Evolutionary conservation across 2,888 invertebrate species (phyloP).

Genomic region (Lasioglossum morio): DNA sequence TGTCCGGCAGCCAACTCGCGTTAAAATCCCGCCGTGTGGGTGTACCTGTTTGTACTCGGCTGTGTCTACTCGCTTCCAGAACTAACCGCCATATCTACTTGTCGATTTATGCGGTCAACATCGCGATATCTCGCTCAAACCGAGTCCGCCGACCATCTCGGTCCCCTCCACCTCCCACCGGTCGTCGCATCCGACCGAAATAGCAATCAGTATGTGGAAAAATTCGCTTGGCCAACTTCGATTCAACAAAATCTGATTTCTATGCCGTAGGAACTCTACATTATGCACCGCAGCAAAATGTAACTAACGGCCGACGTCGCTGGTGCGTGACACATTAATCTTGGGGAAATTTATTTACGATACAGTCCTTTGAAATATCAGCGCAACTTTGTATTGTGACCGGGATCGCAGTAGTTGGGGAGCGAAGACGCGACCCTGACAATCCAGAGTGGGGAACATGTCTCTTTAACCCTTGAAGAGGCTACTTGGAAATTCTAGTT

Average conservation of each 20-base stretch:
- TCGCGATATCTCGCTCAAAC: slow-evolving; percentile 73
- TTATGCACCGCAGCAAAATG: slow-evolving; percentile 10
- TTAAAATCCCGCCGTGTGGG: slow-evolving; percentile 55
- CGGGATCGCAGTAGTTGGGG: neutral
- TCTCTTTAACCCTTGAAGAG: neutral
- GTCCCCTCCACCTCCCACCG: slow-evolving; percentile 4
- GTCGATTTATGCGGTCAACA: slow-evolving; percentile 71
- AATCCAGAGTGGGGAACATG: neutral
- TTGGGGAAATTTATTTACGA: neutral
- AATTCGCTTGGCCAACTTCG: slow-evolving; percentile 44
- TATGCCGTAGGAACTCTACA: slow-evolving; percentile 28
- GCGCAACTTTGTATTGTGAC: neutral
- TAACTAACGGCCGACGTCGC: neutral
- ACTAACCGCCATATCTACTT: slow-evolving; percentile 64
- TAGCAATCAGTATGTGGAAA: slow-evolving; percentile 66
- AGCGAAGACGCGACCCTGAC: neutral
- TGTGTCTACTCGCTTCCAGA: slow-evolving; percentile 44
- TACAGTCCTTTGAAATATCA: neutral
- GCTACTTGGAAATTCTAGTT: neutral
- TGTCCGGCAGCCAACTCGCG: slow-evolving; percentile 59
- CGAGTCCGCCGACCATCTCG: slow-evolving; percentile 66
- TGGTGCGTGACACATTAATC: neutral
- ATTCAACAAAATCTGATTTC: slow-evolving; percentile 30
- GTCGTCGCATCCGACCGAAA: slow-evolving; percentile 62
- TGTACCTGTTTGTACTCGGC: slow-evolving; percentile 49